A percentile compares a stretch with the other conserved stretches of the same genome.
phyloP scores from a whole-genome alignment of 2,888 invertebrate genomes.

The Vesta saturnalis region DNA sequence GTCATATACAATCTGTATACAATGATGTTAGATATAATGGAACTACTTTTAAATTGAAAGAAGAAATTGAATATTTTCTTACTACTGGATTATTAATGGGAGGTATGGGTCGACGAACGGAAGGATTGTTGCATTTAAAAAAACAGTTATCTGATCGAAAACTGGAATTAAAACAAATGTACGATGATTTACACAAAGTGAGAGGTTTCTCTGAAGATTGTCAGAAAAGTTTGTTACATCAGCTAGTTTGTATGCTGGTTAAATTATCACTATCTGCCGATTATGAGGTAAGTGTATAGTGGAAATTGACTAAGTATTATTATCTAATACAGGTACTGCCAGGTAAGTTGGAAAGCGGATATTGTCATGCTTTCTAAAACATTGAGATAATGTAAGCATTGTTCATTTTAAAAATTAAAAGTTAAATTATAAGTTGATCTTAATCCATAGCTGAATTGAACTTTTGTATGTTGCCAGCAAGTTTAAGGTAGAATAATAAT shows the following conservation, averaged over 20 bases:
- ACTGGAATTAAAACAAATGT: slow-evolving; percentile 65
- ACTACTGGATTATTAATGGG: slow-evolving; percentile 55
- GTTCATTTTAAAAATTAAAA: too few relatives aligned
- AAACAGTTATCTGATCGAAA: slow-evolving; percentile 66
- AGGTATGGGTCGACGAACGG: slow-evolving; percentile 54
- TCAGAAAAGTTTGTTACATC: slow-evolving; percentile 70
- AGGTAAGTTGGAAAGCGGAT: too few relatives aligned
- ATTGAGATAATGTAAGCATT: too few relatives aligned
- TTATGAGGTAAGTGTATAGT: slow-evolving; percentile 59
- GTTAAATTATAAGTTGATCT: too few relatives aligned
- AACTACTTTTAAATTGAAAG: slow-evolving; percentile 52
- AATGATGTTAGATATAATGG: slow-evolving; percentile 54
- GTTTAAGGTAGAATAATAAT: too few relatives aligned
- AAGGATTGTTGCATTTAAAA: slow-evolving; percentile 66
- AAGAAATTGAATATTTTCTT: slow-evolving; percentile 66
- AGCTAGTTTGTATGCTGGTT: slow-evolving; percentile 69
- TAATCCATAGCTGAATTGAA: too few relatives aligned
- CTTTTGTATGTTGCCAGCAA: too few relatives aligned
- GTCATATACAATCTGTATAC: slow-evolving; percentile 54
- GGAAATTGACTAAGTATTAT: neutral
- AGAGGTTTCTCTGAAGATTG: slow-evolving; percentile 76
- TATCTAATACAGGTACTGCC: too few relatives aligned
- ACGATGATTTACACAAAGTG: slow-evolving; percentile 63
- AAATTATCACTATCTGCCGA: slow-evolving; percentile 65
- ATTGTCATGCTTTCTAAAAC: too few relatives aligned